phyloP scores from a whole-genome alignment of 1,140 invertebrate species.

The Pantala flavescens region DNA sequence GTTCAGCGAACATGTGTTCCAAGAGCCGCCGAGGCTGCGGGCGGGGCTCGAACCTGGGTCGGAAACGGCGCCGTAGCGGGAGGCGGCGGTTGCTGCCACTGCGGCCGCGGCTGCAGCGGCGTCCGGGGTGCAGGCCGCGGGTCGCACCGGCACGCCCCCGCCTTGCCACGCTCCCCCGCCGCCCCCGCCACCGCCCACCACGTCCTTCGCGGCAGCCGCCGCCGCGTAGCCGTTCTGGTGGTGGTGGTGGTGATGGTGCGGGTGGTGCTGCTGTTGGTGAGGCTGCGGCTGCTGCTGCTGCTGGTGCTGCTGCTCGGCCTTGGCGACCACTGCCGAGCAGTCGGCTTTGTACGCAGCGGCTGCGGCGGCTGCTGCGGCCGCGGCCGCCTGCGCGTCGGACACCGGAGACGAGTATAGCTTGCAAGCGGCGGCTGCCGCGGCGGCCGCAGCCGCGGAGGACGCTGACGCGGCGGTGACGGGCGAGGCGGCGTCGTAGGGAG shows the following conservation, averaged over 20 bases:
- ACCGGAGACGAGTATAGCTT: constrained; percentile 54
- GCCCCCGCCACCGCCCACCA: neutral
- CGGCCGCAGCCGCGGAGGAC: constrained; percentile 80
- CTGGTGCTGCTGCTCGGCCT: constrained; percentile 49
- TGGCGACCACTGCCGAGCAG: constrained; percentile 51
- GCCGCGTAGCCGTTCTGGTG: constrained; percentile 41
- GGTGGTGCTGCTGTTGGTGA: constrained; percentile 20
- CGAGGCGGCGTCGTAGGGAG: constrained; percentile 40
- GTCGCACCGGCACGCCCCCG: constrained; percentile 48
- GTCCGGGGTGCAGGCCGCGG: constrained; percentile 77
- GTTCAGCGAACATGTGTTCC: constrained; percentile 71
- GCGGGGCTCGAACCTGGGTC: constrained; percentile 41
- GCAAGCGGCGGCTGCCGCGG: constrained; percentile 71
- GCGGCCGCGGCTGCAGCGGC: constrained; percentile 53
- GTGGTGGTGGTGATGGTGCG: constrained; percentile 8
- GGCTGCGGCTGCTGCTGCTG: constrained; percentile 34
- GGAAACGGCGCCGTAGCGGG: constrained; percentile 43
- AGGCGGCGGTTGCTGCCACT: constrained; percentile 41
- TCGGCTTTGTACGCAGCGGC: constrained; percentile 51
- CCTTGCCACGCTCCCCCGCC: constrained; percentile 20
- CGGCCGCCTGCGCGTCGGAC: constrained; percentile 49
- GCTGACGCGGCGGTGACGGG: constrained; percentile 63
- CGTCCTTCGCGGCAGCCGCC: constrained; percentile 37
- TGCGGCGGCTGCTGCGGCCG: constrained; percentile 25
- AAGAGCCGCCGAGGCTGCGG: constrained; percentile 49